Base-by-base conservation (phyloP, 1,140 invertebrate species). In the Fragariocoptes setiger region DNA sequence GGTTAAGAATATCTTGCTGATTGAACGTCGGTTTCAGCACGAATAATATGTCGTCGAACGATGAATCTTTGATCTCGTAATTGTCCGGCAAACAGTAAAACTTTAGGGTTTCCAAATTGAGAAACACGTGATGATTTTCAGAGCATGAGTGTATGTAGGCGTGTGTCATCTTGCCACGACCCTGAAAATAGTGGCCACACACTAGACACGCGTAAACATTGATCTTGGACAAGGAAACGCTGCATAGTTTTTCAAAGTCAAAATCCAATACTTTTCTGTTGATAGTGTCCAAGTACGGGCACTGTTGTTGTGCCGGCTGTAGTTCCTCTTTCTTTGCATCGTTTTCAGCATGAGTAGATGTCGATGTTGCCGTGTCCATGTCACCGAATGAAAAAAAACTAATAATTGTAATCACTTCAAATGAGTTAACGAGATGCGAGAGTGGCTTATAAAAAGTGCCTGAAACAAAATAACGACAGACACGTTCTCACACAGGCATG, bases 131-230 rank as follows among this genome's bases (percentile, higher is more conserved):
- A 62, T 99, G 92, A 44, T 76, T 72, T 49, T 90, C 85, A 38
- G 78, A 78, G 3, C 95, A 83, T 47, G 85, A 92, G 57, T 99
- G 92, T 5, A 85, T 92, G 53, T 97, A 97, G 13, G 92, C 92
- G 65, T 95, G 83, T 5, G 92, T 97, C 52, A 88, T 92, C 4
- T 75, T 82, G 2, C 92, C 92, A 57, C 92, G 66, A 0, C 88
- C 71, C 65, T 76, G 92, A 54, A 95, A 99, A 57, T 99, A 99
- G 63, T 97, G 97, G 17, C 92, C 92, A 61, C 92, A 99, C 2
- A 99, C 85, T 21, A 99, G 63, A 57, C 92, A 99, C n/a, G 88
- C 90, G 60, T 99, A 99, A 18, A 97, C 88, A 66, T 99, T 99
- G 41, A 97, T 88, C 53, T 92, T 72, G 0, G 86, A 94, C 35